Percentiles rank a stretch among this genome's conserved stretches.
phyloP scores from a whole-genome alignment of 2,888 invertebrate genomes.

The Drosophila formosana region DNA sequence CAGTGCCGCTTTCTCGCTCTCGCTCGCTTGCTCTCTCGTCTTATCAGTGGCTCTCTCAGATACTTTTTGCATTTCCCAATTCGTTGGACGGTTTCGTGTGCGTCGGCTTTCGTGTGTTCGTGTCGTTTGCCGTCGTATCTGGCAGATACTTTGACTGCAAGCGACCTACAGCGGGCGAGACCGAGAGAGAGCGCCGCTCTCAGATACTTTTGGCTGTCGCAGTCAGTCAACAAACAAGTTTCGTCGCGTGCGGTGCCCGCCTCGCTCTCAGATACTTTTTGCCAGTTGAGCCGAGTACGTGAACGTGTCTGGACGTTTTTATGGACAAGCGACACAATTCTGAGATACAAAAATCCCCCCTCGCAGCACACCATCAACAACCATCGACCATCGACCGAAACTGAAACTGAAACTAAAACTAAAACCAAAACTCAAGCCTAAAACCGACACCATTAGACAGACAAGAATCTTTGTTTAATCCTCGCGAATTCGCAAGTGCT shows the following conservation, averaged over 20 bases:
- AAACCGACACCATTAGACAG: slow-evolving; percentile 24
- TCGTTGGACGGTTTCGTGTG: slow-evolving; percentile 39
- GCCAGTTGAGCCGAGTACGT: slow-evolving; percentile 77
- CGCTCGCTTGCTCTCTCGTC: slow-evolving; percentile 1
- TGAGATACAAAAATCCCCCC: slow-evolving; percentile 17
- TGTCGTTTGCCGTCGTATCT: slow-evolving; percentile 7
- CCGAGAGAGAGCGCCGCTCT: slow-evolving; percentile 17
- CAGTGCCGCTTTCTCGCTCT: slow-evolving; percentile 18
- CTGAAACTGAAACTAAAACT: slow-evolving; percentile 8
- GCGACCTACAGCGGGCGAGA: neutral
- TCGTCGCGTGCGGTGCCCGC: slow-evolving; percentile 50
- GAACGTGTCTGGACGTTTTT: slow-evolving; percentile 66
- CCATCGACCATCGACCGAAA: slow-evolving; percentile 17
- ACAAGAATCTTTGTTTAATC: slow-evolving; percentile 8
- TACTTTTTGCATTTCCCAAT: slow-evolving; percentile 44
- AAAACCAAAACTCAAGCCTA: slow-evolving; percentile 12
- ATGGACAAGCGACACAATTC: slow-evolving; percentile 35
- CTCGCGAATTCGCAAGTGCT: slow-evolving; percentile 13
- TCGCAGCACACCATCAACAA: neutral
- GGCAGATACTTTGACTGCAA: slow-evolving; percentile 15
- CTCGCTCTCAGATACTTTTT: slow-evolving; percentile 61
- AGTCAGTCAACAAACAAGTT: slow-evolving; percentile 57
- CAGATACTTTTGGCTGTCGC: slow-evolving; percentile 25
- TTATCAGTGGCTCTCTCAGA: slow-evolving; percentile 47
- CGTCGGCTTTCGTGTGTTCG: slow-evolving; percentile 24